Evolutionary conservation across 2,113 vertebrate genomes (phyloP), one percentile per base, ranked within the genome.

Genomic region (Struthio camelus): DNA sequence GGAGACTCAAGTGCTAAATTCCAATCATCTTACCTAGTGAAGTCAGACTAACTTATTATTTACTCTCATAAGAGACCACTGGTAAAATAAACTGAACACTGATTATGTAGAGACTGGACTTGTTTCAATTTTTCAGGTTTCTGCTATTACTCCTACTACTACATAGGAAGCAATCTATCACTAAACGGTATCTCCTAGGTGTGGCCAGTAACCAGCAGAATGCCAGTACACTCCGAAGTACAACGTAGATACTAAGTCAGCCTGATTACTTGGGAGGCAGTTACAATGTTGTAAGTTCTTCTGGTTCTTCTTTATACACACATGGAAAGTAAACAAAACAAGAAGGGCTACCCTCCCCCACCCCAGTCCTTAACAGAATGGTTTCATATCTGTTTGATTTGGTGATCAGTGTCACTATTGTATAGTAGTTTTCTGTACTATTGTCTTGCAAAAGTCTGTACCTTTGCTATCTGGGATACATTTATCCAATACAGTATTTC

Each of bases 261-360:
- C 15, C 38, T 2, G 3, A 14, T 51, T 72, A 69, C 42, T 80
- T 80, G 13, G 18, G 82, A 93, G 20, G n/a, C 3, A 75, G 69
- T 24, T 0, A 3, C 1, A 25, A 30, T 36, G 58, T 78, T 38
- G 6, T 20, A 79, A 23, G 23, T 71, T 28, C 11, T 87, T 32
- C 46, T 20, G 4, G 62, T 24, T 58, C 15, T n/a, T 78, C n/a
- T 40, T 75, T 24, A 58, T 12, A 32, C 1, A 40, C 7, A 25
- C 32, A 25, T 28, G 36, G 24, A 56, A 77, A 51, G 8, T 46
- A 46, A 46, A 46, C 13, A 46, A 77, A 61, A 40, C 2, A 65
- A 65, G 23, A 12, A 0, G 0, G 62, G 17, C 2, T 42, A 9
- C 3, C 24, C 54, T 51, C 23, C 8, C 4, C 2, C 11, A 7